phyloP scores from a whole-genome alignment of 2,797 vertebrate genomes.

The Urocyon cinereoargenteus region DNA sequence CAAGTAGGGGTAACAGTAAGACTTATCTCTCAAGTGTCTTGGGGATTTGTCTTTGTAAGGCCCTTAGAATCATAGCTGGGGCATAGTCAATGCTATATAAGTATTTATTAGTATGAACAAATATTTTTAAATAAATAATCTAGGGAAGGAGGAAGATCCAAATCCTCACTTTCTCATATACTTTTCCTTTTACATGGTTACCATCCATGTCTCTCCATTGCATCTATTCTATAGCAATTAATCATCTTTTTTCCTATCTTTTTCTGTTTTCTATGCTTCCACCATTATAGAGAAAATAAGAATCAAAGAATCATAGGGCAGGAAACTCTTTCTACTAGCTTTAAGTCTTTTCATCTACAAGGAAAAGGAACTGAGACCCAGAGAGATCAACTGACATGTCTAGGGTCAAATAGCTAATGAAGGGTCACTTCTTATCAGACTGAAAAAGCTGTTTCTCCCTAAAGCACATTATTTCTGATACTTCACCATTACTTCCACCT shows the following conservation, averaged over 20 bases:
- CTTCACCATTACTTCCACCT: accelerated
- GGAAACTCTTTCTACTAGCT: background rate
- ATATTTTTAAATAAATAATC: background rate
- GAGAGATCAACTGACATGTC: background rate
- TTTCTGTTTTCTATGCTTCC: background rate
- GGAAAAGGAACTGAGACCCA: background rate
- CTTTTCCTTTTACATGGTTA: background rate
- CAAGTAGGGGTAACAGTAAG: background rate
- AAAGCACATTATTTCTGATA: background rate
- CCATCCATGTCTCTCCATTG: background rate
- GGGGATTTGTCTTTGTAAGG: background rate
- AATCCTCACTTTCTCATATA: background rate
- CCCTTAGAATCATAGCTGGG: background rate
- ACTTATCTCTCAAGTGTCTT: background rate
- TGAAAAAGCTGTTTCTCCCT: background rate
- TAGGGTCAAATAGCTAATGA: background rate
- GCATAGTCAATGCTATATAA: background rate
- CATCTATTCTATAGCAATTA: background rate
- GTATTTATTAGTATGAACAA: background rate
- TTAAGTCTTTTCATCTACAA: background rate
- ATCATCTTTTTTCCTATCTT: background rate
- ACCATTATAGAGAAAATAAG: background rate
- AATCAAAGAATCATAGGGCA: background rate
- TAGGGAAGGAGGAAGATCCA: background rate
- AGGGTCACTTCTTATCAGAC: background rate